A percentile compares a stretch with the other conserved stretches of the same genome.
Conservation (phyloP, 2,888 invertebrate genomes). For the Netelia inedita region DNA sequence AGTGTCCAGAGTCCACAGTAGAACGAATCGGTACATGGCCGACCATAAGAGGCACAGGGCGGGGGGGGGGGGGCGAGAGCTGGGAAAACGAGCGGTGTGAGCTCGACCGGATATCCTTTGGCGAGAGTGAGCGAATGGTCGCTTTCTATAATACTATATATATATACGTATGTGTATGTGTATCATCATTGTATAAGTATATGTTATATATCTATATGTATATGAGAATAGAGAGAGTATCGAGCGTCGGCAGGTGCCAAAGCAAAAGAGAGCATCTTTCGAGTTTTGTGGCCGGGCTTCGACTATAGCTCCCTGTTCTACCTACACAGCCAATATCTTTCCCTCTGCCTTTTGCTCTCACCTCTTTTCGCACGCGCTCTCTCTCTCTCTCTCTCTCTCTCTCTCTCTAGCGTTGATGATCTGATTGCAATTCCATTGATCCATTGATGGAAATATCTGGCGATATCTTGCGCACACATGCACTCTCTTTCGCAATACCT, state of each 20-base stretch:
- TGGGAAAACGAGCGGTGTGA: slow-evolving; percentile 35
- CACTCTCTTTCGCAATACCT: too few relatives aligned
- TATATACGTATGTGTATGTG: neutral
- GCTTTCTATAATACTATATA: neutral
- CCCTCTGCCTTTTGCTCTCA: neutral
- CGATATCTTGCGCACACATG: too few relatives aligned
- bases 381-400: neutral
- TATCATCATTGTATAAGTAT: too few relatives aligned
- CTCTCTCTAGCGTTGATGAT: too few relatives aligned
- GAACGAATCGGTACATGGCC: slow-evolving; percentile 47
- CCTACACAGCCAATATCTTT: neutral
- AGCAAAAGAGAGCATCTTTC: slow-evolving; percentile 53
- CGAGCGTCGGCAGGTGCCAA: slow-evolving; percentile 67
- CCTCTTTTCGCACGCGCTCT: too few relatives aligned
- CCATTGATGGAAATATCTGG: too few relatives aligned
- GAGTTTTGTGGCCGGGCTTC: slow-evolving; percentile 50
- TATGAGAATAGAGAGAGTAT: slow-evolving; percentile 54
- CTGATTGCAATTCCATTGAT: too few relatives aligned
- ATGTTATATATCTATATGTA: slow-evolving; percentile 11
- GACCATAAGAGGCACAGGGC: slow-evolving; percentile 17
- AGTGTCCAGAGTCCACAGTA: slow-evolving; percentile 26
- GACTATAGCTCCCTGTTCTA: neutral
- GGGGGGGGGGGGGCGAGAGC: neutral
- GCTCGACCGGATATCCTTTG: slow-evolving; percentile 43
- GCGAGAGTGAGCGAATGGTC: slow-evolving; percentile 27